Evolutionary conservation across 2,113 vertebrate genomes (phyloP).

Genomic region (Salvelinus namaycush): DNA sequence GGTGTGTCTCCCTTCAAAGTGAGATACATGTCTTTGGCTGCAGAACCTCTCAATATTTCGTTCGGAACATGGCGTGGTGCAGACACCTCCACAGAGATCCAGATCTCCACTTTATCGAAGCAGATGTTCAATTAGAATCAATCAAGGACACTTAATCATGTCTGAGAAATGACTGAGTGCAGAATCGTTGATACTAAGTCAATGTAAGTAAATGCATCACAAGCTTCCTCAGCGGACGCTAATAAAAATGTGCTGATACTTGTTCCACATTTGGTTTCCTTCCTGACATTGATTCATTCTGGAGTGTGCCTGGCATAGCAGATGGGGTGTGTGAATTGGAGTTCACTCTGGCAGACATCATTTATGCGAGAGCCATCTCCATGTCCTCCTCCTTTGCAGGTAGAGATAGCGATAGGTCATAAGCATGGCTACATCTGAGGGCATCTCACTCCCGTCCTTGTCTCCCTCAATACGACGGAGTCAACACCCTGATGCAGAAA

Average conservation of each 20-base stretch:
- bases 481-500: not conserved
- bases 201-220: constrained; percentile 16
- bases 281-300: constrained; percentile 54
- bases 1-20: constrained; percentile 48
- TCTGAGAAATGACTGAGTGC: constrained; percentile 25
- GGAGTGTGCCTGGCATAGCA: constrained; percentile 28
- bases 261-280: constrained; percentile 5
- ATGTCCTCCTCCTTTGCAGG: constrained; percentile 18
- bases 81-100: constrained; percentile 47
- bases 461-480: not conserved
- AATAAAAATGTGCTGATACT: constrained; percentile 43
- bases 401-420: constrained; percentile 37
- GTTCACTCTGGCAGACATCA: constrained; percentile 67
- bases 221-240: constrained; percentile 27
- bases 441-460: not conserved
- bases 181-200: constrained; percentile 52
- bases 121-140: constrained; percentile 70
- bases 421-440: constrained; percentile 19
- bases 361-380: constrained; percentile 56
- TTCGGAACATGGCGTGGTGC: constrained; percentile 23
- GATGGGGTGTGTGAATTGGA: constrained; percentile 68
- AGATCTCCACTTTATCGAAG: constrained; percentile 57
- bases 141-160: constrained; percentile 52
- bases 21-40: constrained; percentile 53
- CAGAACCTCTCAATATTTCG: constrained; percentile 46